phyloP scores from a whole-genome alignment of 2,113 vertebrate genomes.

The Melozone crissalis region DNA sequence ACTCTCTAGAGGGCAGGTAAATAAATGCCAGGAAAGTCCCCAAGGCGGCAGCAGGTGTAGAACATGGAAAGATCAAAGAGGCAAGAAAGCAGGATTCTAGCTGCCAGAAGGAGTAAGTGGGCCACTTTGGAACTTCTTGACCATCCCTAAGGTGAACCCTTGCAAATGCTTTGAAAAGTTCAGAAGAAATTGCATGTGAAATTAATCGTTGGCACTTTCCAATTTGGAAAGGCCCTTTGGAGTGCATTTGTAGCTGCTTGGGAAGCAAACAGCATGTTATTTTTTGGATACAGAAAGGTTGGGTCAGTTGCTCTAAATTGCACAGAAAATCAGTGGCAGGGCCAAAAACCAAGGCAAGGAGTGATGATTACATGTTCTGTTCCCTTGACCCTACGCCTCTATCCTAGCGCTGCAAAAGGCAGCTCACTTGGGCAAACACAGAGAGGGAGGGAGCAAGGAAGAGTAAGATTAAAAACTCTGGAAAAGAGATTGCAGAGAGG shows the following conservation, averaged over 20 bases:
- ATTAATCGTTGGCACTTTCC: not conserved
- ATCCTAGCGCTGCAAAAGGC: not conserved
- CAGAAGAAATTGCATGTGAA: not conserved
- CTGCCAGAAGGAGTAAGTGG: not conserved
- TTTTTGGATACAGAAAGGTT: not conserved
- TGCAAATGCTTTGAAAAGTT: not conserved
- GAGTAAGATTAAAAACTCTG: not conserved
- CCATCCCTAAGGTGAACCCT: not conserved
- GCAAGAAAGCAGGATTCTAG: not conserved
- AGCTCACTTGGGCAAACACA: not conserved
- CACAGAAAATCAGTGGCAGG: not conserved
- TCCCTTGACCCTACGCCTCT: not conserved
- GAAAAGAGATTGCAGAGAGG: constrained; percentile 16
- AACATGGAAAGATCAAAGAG: not conserved
- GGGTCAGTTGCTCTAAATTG: not conserved
- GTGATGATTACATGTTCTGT: not conserved
- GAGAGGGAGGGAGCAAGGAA: not conserved
- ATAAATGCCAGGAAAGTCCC: not conserved
- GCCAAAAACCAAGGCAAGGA: not conserved
- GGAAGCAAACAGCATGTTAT: not conserved
- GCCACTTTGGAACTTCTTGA: not conserved
- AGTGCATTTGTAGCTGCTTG: not conserved
- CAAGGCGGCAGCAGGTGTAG: not conserved
- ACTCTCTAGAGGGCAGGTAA: not conserved
- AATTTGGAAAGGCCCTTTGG: not conserved